Conservation (phyloP, 2,888 invertebrate species). For the Cyrtodaria siliqua region DNA sequence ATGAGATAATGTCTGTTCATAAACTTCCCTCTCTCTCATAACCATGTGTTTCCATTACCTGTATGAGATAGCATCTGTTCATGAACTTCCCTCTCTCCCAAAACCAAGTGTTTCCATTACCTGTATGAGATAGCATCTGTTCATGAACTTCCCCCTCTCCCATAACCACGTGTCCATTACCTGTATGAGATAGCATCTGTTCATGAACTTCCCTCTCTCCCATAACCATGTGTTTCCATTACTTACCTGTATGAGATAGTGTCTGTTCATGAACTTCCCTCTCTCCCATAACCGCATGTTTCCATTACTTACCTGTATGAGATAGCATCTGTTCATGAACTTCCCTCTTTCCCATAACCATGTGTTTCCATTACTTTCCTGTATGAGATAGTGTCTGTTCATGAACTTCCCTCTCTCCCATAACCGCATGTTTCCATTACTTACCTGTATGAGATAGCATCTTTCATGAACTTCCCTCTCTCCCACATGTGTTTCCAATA, state of each 20-base stretch:
- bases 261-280: slow-evolving; percentile 86
- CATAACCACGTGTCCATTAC: slow-evolving; percentile 85
- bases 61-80: slow-evolving; percentile 81
- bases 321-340: slow-evolving; percentile 85
- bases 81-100: slow-evolving; percentile 86
- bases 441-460: too few species aligned
- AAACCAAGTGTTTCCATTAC: slow-evolving; percentile 85
- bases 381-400: slow-evolving; percentile 85
- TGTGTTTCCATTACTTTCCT: slow-evolving; percentile 85
- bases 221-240: slow-evolving; percentile 79
- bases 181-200: slow-evolving; percentile 85
- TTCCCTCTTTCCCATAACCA: slow-evolving; percentile 86
- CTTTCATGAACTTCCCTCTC: slow-evolving; percentile 85
- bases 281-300: slow-evolving; percentile 84
- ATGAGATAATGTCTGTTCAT: slow-evolving; percentile 86
- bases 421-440: slow-evolving; percentile 85
- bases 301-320: slow-evolving; percentile 84
- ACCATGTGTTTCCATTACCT: slow-evolving; percentile 84
- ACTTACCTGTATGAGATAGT: slow-evolving; percentile 85
- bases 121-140: slow-evolving; percentile 85
- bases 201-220: slow-evolving; percentile 86
- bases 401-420: slow-evolving; percentile 86
- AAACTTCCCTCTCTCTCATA: slow-evolving; percentile 86
- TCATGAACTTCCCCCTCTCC: slow-evolving; percentile 86
- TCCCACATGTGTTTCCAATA: slow-evolving; percentile 75